These are phyloP conservation scores for Isurus oxyrinchus DNA, from an alignment of 2,113 vertebrate genomes.

Conservation along the genomic window DNA sequence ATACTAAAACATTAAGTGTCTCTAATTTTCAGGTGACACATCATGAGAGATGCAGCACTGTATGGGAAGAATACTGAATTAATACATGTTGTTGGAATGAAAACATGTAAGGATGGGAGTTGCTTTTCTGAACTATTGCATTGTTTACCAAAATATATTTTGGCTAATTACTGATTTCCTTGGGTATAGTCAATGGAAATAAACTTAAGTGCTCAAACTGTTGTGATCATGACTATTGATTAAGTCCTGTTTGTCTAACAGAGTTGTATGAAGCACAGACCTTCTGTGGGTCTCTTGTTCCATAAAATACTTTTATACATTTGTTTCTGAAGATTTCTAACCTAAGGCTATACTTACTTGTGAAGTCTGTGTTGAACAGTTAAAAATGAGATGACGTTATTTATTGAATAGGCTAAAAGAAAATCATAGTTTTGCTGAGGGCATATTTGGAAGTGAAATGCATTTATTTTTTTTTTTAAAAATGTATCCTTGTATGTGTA, in stretches of 20 bases:
- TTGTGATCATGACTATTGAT: not conserved
- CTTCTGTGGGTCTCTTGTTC: not conserved
- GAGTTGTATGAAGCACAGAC: not conserved
- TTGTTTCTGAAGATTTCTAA: not conserved
- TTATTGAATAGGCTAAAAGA: not conserved
- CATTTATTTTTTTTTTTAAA: not conserved
- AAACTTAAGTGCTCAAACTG: not conserved
- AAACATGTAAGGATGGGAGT: not conserved
- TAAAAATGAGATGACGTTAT: not conserved
- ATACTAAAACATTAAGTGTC: not conserved
- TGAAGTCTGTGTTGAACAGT: slow-evolving; percentile 2
- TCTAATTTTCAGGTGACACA: not conserved
- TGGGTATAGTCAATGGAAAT: too few species aligned
- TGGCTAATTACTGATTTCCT: too few species aligned
- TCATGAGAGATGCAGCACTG: not conserved
- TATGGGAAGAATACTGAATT: not conserved
- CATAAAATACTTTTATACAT: not conserved
- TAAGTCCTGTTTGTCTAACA: not conserved
- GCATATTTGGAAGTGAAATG: not conserved
- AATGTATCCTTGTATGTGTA: not conserved
- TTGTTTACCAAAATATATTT: not conserved
- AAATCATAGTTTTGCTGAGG: not conserved
- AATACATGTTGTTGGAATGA: not conserved
- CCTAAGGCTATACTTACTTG: not conserved
- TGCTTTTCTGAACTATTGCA: not conserved